These are phyloP conservation scores for Muscidifurax raptorellus DNA, from an alignment of 1,140 invertebrate species.

Conservation along the genomic window DNA sequence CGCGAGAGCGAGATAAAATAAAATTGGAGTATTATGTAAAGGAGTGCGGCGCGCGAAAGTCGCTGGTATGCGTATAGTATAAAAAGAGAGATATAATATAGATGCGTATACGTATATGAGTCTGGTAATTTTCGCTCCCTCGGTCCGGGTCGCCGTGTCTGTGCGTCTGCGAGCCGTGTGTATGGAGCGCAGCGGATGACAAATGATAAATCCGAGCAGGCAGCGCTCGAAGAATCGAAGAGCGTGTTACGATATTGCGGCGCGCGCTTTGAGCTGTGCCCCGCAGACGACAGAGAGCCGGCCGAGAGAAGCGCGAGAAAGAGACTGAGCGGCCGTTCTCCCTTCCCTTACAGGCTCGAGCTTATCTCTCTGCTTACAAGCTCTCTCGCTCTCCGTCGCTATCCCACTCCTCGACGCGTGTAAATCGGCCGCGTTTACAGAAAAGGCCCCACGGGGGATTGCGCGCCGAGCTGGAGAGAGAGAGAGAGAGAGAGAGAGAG, in stretches of 20 bases:
- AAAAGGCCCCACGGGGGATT: no score
- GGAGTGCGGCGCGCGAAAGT: no score
- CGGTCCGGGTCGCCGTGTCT: no score
- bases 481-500: no score
- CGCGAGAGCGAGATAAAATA: no score
- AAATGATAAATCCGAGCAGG: not conserved
- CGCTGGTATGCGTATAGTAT: no score
- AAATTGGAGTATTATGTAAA: no score
- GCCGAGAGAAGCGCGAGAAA: slow-evolving; percentile 13
- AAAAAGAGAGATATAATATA: no score
- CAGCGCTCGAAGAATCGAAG: not conserved
- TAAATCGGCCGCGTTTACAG: not conserved
- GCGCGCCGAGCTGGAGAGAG: no score
- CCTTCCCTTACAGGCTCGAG: slow-evolving; percentile 8
- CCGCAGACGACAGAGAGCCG: slow-evolving; percentile 19
- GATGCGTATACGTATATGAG: no score
- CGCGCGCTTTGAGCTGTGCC: not conserved
- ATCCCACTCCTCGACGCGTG: not conserved
- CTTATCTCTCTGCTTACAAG: not conserved
- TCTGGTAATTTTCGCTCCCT: no score
- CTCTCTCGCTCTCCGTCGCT: slow-evolving; percentile 7
- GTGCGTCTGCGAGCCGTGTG: no score
- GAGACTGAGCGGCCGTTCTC: slow-evolving; percentile 28
- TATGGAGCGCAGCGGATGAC: not conserved
- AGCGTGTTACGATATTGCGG: not conserved